Evolutionary conservation across 2,113 vertebrate genomes (phyloP).

Genomic region (Spermophilus dauricus): DNA sequence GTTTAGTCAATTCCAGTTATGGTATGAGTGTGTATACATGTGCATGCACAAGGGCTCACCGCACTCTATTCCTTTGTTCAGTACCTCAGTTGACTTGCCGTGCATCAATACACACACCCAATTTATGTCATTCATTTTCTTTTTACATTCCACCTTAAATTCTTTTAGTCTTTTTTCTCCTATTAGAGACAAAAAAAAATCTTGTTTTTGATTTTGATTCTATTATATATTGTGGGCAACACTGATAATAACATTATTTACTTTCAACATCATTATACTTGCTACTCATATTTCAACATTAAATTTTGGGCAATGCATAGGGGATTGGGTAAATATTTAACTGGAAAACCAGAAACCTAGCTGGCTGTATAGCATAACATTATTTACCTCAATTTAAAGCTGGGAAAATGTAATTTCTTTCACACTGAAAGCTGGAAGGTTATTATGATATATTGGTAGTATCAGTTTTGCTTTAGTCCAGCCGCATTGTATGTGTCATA

Average conservation of each 20-base stretch:
- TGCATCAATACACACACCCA: not conserved
- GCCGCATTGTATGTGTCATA: not conserved
- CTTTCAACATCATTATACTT: not conserved
- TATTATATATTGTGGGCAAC: not conserved
- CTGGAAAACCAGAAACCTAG: not conserved
- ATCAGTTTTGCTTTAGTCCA: not conserved
- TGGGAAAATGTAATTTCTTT: not conserved
- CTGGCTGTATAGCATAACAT: not conserved
- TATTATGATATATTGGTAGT: not conserved
- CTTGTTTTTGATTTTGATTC: not conserved
- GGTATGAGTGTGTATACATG: not conserved
- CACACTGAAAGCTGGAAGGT: not conserved
- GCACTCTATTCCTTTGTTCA: not conserved
- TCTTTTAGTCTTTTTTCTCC: not conserved
- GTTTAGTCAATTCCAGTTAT: not conserved
- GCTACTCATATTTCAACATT: not conserved
- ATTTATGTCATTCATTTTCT: not conserved
- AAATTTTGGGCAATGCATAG: not conserved
- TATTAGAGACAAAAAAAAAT: not conserved
- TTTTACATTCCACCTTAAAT: not conserved
- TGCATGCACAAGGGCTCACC: not conserved
- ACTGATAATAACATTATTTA: not conserved
- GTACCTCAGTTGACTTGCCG: not conserved
- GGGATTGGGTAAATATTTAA: not conserved
- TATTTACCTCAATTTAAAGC: not conserved